Evolutionary conservation across 2,797 vertebrate genomes (phyloP), one percentile per base, ranked within the genome.

Genomic region (Anguilla obscura): DNA sequence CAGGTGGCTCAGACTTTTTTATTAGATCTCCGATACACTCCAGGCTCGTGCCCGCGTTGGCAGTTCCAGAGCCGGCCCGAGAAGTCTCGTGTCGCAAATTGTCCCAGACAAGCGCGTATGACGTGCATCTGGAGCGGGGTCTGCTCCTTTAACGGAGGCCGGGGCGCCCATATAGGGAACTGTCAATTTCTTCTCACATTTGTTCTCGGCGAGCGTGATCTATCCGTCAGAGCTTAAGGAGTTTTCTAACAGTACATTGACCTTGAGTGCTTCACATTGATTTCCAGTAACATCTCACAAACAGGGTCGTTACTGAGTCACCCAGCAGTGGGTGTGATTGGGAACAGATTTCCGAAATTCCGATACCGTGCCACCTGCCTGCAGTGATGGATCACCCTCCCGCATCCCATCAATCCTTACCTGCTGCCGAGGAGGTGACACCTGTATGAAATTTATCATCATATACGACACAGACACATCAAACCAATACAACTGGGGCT

Each of bases 231-330:
- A 93, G 95, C 97, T 96, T 97, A 98, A 98, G 97, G 97, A 98
- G 97, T 98, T 98, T 98, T 97, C 97, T 96, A 98, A 97, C 97
- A 98, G 97, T 98, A 98, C 97, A 98, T 98, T 99, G 98, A 99
- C 98, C 98, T 99, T 99, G 98, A 99, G 97, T 97, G 96, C 89
- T 90, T 96, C 95, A 93, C 97, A 99, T 98, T 98, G 98, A 99
- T 99, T 99, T 99, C 98, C 97, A 97, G 97, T 98, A 98, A 97
- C 96, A 92, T 95, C 96, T 97, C 95, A 90, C 96, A 98, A 98
- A 98, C 97, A 97, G 96, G 97, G 94, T 95, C 94, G 96, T 97
- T 97, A 97, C 96, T 93, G 96, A 97, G 92, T 94, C 95, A 96
- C 95, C 98, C 95, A 96, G 96, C 96, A 94, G 95, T 97, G 97